Evolutionary conservation across 2,113 vertebrate species (phyloP).

Genomic region (Lota lota): DNA sequence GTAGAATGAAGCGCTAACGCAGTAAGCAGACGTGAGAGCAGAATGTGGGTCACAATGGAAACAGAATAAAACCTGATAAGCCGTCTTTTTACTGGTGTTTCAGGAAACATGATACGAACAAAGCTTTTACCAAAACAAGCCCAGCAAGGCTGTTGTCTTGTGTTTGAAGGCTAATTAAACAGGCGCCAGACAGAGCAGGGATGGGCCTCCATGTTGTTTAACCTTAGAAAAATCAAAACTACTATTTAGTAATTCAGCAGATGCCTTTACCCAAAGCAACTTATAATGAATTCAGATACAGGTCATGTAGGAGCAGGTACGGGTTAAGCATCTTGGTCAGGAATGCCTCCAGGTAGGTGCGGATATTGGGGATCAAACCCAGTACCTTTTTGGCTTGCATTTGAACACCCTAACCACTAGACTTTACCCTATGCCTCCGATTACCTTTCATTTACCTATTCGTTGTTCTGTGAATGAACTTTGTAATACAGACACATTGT

Average conservation of each 20-base stretch:
- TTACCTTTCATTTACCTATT: background rate
- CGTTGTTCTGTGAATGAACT: no score
- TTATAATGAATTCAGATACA: no score
- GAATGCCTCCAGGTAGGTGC: no score
- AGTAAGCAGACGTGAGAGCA: background rate
- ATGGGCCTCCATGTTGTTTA: no score
- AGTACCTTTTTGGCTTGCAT: background rate
- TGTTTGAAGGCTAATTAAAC: background rate
- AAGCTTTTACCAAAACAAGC: conserved; percentile 20
- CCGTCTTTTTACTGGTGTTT: conserved; percentile 7
- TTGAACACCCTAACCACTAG: background rate
- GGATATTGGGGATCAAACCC: background rate
- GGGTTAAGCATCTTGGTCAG: no score
- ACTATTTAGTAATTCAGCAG: no score
- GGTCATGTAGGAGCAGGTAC: no score
- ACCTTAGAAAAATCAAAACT: no score
- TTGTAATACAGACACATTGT: no score
- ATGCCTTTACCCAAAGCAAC: no score
- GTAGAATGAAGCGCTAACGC: background rate
- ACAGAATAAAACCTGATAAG: conserved; percentile 25
- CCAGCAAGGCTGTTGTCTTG: background rate
- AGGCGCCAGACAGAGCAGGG: no score
- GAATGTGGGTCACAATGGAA: conserved; percentile 2
- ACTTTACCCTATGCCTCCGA: background rate
- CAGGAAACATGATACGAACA: conserved; percentile 23